phyloP scores from a whole-genome alignment of 1,140 invertebrate species.

The Sminthurides bifidus region DNA sequence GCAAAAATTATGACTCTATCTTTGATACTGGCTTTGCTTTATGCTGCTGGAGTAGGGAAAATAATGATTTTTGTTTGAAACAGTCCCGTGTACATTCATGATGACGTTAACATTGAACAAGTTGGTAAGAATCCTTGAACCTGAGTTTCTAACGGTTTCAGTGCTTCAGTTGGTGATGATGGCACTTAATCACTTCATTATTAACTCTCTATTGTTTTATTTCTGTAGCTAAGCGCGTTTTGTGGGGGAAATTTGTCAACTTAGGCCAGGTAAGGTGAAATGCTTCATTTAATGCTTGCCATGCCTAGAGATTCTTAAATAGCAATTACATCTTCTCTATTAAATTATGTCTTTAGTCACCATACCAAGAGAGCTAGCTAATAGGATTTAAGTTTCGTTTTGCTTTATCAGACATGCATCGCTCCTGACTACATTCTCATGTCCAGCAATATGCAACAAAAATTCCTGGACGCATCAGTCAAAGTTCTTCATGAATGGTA shows the following conservation, averaged over 20 bases:
- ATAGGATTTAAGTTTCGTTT: too few relatives aligned
- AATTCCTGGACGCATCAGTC: conserved; percentile 39
- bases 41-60: background rate
- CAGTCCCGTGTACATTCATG: conserved; percentile 36
- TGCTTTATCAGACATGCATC: conserved; percentile 42
- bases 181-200: too few relatives aligned
- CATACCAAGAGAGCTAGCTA: too few relatives aligned
- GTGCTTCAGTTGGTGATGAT: background rate
- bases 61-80: background rate
- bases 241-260: conserved; percentile 34
- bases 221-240: background rate
- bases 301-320: background rate
- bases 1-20: background rate
- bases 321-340: too few relatives aligned
- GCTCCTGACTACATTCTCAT: conserved; percentile 51
- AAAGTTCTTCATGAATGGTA: conserved; percentile 71
- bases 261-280: conserved; percentile 44
- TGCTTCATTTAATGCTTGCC: too few relatives aligned
- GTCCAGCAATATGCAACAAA: conserved; percentile 35
- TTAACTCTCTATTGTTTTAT: too few relatives aligned
- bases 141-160: background rate
- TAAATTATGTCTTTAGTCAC: too few relatives aligned
- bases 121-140: conserved; percentile 21
- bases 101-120: conserved; percentile 28
- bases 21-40: background rate